Evolutionary conservation across 2,888 invertebrate species (phyloP).

Genomic region (Bellardia bayeri): DNA sequence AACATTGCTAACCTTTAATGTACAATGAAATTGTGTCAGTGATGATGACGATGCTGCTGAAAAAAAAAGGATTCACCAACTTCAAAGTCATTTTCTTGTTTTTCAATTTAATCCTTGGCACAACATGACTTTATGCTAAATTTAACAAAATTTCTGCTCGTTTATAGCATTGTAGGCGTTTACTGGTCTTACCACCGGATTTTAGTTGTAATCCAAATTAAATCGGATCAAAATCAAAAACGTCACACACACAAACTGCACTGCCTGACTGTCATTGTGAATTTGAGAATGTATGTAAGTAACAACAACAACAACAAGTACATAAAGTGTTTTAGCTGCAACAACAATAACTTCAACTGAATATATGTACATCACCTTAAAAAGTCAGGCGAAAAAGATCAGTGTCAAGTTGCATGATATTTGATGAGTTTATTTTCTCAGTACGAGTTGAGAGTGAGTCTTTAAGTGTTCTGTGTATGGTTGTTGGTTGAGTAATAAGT

Average conservation of each 20-base stretch:
- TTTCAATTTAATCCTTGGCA: conserved; percentile 76
- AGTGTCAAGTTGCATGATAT: conserved; percentile 74
- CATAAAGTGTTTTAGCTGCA: neutral
- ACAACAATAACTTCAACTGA: neutral
- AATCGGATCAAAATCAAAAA: conserved; percentile 78
- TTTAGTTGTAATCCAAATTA: conserved; percentile 82
- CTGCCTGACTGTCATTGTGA: conserved; percentile 39
- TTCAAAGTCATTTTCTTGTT: conserved; percentile 22
- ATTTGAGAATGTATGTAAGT: neutral
- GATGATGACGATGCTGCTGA: conserved; percentile 21
- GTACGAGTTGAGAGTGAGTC: conserved; percentile 56
- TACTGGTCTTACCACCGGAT: conserved; percentile 83
- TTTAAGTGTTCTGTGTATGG: conserved; percentile 25
- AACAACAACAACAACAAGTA: conserved; percentile 18
- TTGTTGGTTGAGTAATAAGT: conserved; percentile 15
- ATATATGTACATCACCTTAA: conserved; percentile 44
- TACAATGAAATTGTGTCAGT: conserved; percentile 61
- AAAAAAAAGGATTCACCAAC: conserved; percentile 26
- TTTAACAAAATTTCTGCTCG: neutral
- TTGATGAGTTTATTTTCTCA: conserved; percentile 78
- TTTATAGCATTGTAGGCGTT: conserved; percentile 81
- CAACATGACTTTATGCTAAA: conserved; percentile 81
- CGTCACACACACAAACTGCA: conserved; percentile 52
- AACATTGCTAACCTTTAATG: neutral
- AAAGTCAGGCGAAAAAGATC: conserved; percentile 74